Evolutionary conservation across 2,888 invertebrate genomes (phyloP).

Genomic region (Drosophila cyrtoloma): DNA sequence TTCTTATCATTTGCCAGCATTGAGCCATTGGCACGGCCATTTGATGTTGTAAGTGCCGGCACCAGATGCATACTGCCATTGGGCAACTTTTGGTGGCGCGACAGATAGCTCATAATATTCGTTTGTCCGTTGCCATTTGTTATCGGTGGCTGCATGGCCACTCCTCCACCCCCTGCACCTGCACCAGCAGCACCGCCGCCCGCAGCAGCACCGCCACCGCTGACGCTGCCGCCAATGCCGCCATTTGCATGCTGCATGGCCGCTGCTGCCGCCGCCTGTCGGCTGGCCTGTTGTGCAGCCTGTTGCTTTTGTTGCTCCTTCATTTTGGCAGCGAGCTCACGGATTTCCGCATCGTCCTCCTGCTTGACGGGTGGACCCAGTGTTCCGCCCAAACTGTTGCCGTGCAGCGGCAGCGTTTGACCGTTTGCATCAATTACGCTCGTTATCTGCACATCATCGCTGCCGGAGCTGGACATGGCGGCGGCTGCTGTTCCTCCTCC

Average conservation of each 20-base stretch:
- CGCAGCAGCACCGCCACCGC: constrained; percentile 2
- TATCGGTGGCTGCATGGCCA: constrained; percentile 67
- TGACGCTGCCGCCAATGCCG: constrained; percentile 23
- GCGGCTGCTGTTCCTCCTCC: constrained; percentile 6
- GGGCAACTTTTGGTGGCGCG: constrained; percentile 84
- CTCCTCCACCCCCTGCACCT: constrained; percentile 22
- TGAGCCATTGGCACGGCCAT: constrained; percentile 74
- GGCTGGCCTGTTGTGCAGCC: constrained; percentile 82
- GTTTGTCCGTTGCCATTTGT: constrained; percentile 85
- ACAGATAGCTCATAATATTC: constrained; percentile 88
- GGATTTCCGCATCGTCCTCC: constrained; percentile 93
- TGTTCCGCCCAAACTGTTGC: constrained; percentile 80
- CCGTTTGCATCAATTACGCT: constrained; percentile 84
- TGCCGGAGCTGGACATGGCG: constrained; percentile 61
- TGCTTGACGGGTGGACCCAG: constrained; percentile 82
- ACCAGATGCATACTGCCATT: constrained; percentile 77
- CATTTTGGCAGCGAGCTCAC: constrained; percentile 94
- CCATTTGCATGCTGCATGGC: constrained; percentile 71
- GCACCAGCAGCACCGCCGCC: constrained; percentile 27
- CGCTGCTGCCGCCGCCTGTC: constrained; percentile 53
- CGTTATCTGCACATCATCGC: constrained; percentile 79
- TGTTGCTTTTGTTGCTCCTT: constrained; percentile 91
- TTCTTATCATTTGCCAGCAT: constrained; percentile 66
- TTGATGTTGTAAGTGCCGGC: constrained; percentile 53
- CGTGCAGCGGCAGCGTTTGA: constrained; percentile 81